These are phyloP conservation scores for Lycodopsis pacificus DNA, from an alignment of 2,797 vertebrate species.

Conservation along the genomic window DNA sequence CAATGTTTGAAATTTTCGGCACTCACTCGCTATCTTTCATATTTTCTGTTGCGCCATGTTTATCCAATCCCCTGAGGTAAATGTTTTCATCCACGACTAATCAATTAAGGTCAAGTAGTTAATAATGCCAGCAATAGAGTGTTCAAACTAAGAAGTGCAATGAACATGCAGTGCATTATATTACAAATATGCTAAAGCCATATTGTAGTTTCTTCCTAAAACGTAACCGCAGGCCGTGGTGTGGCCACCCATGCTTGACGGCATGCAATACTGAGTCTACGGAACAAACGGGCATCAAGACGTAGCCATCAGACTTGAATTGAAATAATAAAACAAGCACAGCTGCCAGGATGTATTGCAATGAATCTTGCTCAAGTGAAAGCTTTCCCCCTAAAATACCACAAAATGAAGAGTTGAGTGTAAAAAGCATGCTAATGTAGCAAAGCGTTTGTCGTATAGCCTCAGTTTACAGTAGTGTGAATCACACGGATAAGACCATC, in stretches of 20 bases:
- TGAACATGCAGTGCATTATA: background rate
- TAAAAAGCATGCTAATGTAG: constrained; percentile 1
- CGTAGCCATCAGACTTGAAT: constrained; percentile 29
- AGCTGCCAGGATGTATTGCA: constrained; percentile 33
- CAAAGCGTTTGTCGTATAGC: constrained; percentile 1
- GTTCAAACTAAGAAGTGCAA: background rate
- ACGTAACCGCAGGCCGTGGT: background rate
- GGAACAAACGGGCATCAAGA: constrained; percentile 35
- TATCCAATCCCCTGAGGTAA: background rate
- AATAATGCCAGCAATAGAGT: background rate
- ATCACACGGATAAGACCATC: constrained; percentile 16
- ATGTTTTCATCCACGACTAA: background rate
- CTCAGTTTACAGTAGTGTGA: background rate
- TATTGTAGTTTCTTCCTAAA: background rate
- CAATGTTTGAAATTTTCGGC: no score
- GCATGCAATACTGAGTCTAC: background rate
- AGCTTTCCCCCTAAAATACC: background rate
- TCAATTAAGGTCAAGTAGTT: background rate
- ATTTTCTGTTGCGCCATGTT: background rate
- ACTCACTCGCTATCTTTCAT: no score
- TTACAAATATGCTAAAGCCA: background rate
- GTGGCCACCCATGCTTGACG: background rate
- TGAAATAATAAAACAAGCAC: constrained; percentile 47
- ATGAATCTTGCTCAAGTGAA: constrained; percentile 14
- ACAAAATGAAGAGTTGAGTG: background rate